Evolutionary conservation across 2,797 vertebrate genomes (phyloP), one percentile per base, ranked within the genome.

Genomic region (Sebastes jordani): DNA sequence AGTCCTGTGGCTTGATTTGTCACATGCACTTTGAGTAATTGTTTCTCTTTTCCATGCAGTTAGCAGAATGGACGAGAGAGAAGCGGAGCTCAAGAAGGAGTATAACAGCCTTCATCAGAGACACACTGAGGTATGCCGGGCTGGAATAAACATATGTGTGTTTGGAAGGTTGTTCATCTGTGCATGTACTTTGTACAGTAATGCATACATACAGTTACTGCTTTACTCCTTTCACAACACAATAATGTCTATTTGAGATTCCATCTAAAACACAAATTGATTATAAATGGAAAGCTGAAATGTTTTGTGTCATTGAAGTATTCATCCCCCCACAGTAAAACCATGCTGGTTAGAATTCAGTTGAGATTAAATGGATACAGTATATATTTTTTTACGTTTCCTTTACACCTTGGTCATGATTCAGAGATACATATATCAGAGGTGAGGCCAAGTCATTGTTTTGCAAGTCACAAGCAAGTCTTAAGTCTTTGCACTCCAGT

Each of bases 21-120:
- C 6, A 10, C 2, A 3, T 63, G 7, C 27, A 30, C 8, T 27
- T 49, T 18, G 2, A 67, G 2, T n/a, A 3, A 22, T 18, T 71
- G 4, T 74, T 58, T 64, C 32, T 62, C 14, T 22, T 29, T 86
- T 78, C 91, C 42, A 91, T 96, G 46, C 91, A 99, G 98, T 99
- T 91, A 95, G 96, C 95, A 97, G 98, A 93, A 93, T 99, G 85
- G 98, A 99, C 74, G 98, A 99, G 89, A 95, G 98, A 78, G 98
- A 99, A 91, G 96, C 98, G 2, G 98, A 99, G 80, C 95, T 99
- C 81, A 99, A 97, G 94, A 99, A 98, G 78, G 98, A 99, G 81
- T 99, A 97, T 86, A 98, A 97, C 80, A 86, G 96, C 22, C 97
- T 99, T 84, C 98, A 99, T 91, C 98, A 98, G 89, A 97, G 98